These are phyloP conservation scores for Phalacrocorax aristotelis DNA, from an alignment of 2,113 vertebrate species.

Conservation along the genomic window DNA sequence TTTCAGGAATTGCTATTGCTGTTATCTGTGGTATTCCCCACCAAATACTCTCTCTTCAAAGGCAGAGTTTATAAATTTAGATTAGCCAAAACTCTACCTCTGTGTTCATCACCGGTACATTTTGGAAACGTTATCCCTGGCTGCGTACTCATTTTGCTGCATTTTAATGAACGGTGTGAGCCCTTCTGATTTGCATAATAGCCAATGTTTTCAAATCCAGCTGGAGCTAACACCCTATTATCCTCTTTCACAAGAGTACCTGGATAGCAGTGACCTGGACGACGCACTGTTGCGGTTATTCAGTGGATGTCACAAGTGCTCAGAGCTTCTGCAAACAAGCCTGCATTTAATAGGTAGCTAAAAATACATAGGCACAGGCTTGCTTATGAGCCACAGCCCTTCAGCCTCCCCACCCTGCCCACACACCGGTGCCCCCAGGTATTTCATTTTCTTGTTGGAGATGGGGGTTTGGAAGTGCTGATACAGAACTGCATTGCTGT, in stretches of 20 bases:
- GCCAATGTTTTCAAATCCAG: neutral
- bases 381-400: neutral
- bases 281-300: neutral
- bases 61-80: neutral
- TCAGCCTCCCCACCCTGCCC: neutral
- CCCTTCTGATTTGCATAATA: neutral
- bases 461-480: neutral
- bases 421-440: fast-evolving
- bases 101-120: neutral
- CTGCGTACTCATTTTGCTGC: neutral
- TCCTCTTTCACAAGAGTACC: neutral
- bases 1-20: neutral
- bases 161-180: neutral
- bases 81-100: neutral
- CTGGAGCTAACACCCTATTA: neutral
- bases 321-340: neutral
- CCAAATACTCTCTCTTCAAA: neutral
- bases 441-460: neutral
- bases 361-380: neutral
- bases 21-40: neutral
- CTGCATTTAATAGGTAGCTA: neutral
- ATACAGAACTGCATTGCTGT: neutral
- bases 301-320: neutral
- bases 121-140: neutral
- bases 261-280: neutral